phyloP scores from a whole-genome alignment of 2,797 vertebrate genomes.

The Tenualosa ilisha region DNA sequence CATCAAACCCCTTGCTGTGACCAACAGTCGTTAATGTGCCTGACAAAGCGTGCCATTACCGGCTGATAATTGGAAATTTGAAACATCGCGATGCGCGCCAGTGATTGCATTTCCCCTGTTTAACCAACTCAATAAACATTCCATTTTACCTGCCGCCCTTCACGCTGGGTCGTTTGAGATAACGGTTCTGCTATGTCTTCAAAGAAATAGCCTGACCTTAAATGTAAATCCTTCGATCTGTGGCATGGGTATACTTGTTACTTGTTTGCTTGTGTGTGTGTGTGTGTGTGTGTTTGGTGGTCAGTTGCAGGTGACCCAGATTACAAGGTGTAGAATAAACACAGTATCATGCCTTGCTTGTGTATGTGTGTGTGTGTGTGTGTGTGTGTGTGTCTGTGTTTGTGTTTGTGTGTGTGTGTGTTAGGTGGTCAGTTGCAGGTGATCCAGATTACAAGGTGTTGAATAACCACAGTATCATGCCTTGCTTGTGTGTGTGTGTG shows the following conservation, averaged over 20 bases:
- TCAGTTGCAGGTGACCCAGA: neutral
- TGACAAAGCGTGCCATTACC: conserved; percentile 72
- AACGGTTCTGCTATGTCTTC: conserved; percentile 61
- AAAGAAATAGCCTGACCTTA: conserved; percentile 61
- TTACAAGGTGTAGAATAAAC: no score
- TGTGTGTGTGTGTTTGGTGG: neutral
- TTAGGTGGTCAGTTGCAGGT: no score
- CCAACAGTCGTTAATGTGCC: conserved; percentile 56
- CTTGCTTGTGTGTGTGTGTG: no score
- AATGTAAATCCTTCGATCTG: conserved; percentile 59
- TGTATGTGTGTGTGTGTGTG: neutral
- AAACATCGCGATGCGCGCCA: conserved; percentile 37
- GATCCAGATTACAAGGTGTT: no score
- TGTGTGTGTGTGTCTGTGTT: no score
- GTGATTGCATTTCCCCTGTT: conserved; percentile 71
- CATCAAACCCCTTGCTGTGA: neutral
- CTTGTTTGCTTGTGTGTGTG: conserved; percentile 31
- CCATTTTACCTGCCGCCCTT: conserved; percentile 67
- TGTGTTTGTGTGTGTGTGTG: no score
- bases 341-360: neutral
- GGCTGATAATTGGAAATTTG: conserved; percentile 72
- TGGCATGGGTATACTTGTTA: neutral
- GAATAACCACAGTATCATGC: no score
- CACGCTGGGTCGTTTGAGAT: conserved; percentile 69
- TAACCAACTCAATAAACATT: conserved; percentile 78